Evolutionary conservation across 2,113 vertebrate genomes (phyloP), one percentile per base, ranked within the genome.

Genomic region (Reinhardtius hippoglossoides): DNA sequence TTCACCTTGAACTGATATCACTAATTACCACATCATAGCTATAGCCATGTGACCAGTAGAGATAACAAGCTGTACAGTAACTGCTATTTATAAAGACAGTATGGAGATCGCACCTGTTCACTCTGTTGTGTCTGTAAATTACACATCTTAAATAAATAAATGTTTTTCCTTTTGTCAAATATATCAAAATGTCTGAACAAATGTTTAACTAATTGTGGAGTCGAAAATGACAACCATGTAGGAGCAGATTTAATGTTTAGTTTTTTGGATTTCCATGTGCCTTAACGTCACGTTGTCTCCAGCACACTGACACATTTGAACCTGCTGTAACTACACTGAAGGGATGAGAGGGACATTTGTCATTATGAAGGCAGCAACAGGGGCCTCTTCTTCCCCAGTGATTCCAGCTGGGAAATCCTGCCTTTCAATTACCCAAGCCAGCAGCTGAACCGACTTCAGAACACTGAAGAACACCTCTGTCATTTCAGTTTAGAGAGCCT

Each of bases 81-180:
- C 79, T 83, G 78, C 76, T 93, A 88, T 91, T 91, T 91, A 92
- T 89, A 74, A 74, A 69, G 66, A 84, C 73, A 56, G 18, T 26
- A 48, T 84, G 55, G 64, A 74, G 77, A 50, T 52, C 42, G 70
- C 54, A 80, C 78, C 42, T 80, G 79, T 89, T 69, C 82, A 71
- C 71, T 83, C 75, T 52, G 15, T 62, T 58, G 24, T 81, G 35
- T 79, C 73, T 93, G 82, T 92, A 86, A 86, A 89, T 87, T 63
- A 55, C 86, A 76, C 78, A 23, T 66, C 78, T 83, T 86, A 26
- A 57, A 0, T 73, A 75, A 90, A 31, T 31, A 66, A 73, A 48
- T 44, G 44, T 18, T 31, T 37, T 62, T 58, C 52, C 26, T 76
- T 83, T 66, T 70, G 71, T 87, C 31, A 82, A 81, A 78, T 75